Evolutionary conservation across 2,888 invertebrate species (phyloP), one percentile per base, ranked within the genome.

Genomic region (Drosophila parthenogenetica): DNA sequence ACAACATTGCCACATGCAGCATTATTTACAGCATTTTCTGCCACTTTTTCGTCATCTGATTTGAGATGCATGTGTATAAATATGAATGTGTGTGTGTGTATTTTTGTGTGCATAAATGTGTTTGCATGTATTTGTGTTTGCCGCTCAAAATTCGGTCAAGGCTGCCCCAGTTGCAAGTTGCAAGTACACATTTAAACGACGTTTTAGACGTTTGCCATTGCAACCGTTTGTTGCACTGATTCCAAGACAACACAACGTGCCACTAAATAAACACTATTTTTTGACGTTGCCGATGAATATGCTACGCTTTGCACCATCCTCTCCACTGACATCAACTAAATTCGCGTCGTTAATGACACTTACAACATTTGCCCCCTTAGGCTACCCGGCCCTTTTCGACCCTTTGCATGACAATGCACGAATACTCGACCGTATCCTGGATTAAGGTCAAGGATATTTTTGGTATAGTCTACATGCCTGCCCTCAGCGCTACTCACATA

Each of bases 121-220:
- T 19, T 29, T 61, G 16, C 60, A 61, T 82, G 71, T 73, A 40
- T 66, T 75, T 62, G 75, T 66, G 68, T 68, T 79, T 72, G 54
- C 55, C 37, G 61, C 69, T 69, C 49, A 73, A 77, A 87, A 70
- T 84, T 87, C 87, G 89, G 87, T 87, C 89, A 87, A 87, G 89
- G 87, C 70, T 79, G 64, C 50, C 45, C 53, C 32, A 40, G 53
- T 61, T 53, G 48, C 62, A 48, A 37, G 53, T 59, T 53, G 51
- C 62, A 45, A 62, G 57, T 55, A 66, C 32, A 63, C 67, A 65
- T 60, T 79, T 72, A 63, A 77, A 48, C 72, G 54, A 40, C 81
- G 60, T 66, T 80, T 82, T 63, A 68, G 81, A 51, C 29, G 29
- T 29, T 29, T 54, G 45, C 45, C 51, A 25, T 7, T 48, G 49